phyloP scores from a whole-genome alignment of 2,113 vertebrate genomes.

The Acrocephalus arundinaceus region DNA sequence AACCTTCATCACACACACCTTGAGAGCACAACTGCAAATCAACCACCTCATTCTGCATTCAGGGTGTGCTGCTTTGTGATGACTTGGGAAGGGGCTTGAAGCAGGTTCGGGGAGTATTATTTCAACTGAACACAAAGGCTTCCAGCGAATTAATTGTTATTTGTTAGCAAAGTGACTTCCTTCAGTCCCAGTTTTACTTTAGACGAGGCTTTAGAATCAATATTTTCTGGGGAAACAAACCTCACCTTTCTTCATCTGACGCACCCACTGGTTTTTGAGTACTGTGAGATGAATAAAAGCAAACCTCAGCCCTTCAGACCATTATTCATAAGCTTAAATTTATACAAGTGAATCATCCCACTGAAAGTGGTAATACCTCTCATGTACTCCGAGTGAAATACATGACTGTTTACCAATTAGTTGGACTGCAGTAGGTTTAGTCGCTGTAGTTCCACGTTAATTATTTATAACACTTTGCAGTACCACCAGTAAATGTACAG shows the following conservation, averaged over 20 bases:
- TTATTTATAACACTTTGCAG: constrained; percentile 39
- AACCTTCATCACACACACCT: neutral
- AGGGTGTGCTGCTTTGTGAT: neutral
- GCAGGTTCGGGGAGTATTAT: neutral
- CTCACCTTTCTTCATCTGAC: neutral
- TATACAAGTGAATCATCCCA: neutral
- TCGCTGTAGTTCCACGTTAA: neutral
- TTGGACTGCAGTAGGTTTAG: neutral
- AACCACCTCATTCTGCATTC: neutral
- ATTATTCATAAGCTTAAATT: constrained; percentile 20
- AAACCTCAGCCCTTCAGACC: neutral
- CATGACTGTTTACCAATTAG: constrained; percentile 53
- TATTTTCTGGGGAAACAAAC: neutral
- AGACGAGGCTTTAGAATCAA: neutral
- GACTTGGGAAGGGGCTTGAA: neutral
- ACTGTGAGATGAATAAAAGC: neutral
- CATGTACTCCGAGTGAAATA: neutral
- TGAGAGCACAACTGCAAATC: neutral
- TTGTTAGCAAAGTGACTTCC: neutral
- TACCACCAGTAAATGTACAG: neutral
- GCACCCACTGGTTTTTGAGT: neutral
- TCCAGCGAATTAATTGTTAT: neutral
- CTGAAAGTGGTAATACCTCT: neutral
- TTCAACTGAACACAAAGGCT: neutral
- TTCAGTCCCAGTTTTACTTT: neutral